Evolutionary conservation across 2,113 vertebrate species (phyloP), one percentile per base, ranked within the genome.

Genomic region (Excalfactoria chinensis): DNA sequence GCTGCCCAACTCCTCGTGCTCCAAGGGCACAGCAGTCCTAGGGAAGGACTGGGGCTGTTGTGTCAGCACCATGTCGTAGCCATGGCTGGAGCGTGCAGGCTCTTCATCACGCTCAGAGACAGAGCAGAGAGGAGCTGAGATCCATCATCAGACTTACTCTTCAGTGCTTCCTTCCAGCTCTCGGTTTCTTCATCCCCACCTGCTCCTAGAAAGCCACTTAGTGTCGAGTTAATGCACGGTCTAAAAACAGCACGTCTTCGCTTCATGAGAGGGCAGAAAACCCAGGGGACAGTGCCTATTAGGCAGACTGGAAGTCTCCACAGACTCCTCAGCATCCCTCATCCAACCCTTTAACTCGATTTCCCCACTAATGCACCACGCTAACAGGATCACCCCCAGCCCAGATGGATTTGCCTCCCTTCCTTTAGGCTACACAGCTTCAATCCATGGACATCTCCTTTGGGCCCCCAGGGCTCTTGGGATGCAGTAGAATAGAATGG

Each of bases 231-330:
- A 93, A 94, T 59, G 78, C 9, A n/a, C 60, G 35, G 44, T 6
- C 88, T 59, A 32, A 62, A 85, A 91, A 55, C 44, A 91, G 32
- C 78, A 70, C 3, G 8, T 67, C 43, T 75, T 88, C 78, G 67
- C 59, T 91, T 67, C 64, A 76, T 32, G 37, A 59, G 46, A 73
- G 34, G 32, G 25, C 44, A 58, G 63, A 72, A 89, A 89, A 63
- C 59, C 51, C 87, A 76, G 55, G 55, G 84, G 78, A 94, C 21
- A 80, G 59, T 68, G 69, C 74, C 78, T 71, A 93, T 76, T 55
- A 91, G 85, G 63, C 60, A 87, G 82, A 51, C 72, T 80, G 85
- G 20, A 72, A 93, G 93, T 60, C 87, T 85, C 64, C 55, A 83
- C 55, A 46, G 69, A 79, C 74, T 79, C 87, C 44, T 89, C 44